These are phyloP conservation scores for Microtus californicus DNA, from an alignment of 2,797 vertebrate genomes.

Conservation along the genomic window DNA sequence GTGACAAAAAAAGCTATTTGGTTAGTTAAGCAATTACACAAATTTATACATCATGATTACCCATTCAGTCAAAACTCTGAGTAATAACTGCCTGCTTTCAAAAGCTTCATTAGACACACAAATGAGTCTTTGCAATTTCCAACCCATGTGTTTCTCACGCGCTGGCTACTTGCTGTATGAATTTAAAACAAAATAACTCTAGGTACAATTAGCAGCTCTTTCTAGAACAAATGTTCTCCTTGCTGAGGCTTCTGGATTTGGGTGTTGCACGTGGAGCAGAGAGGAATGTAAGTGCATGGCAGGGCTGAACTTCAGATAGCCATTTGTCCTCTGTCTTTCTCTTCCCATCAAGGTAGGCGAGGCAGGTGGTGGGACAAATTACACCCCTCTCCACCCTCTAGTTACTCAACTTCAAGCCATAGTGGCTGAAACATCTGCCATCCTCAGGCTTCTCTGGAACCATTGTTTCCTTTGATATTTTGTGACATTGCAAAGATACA, in stretches of 20 bases:
- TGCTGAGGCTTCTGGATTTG: not conserved
- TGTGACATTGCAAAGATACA: not conserved
- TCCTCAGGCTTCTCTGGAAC: not conserved
- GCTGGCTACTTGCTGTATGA: not conserved
- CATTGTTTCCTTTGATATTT: not conserved
- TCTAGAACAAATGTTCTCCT: not conserved
- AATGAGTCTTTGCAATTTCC: not conserved
- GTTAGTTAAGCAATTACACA: constrained; percentile 56
- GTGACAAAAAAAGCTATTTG: constrained; percentile 48
- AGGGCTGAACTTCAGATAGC: not conserved
- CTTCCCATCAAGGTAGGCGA: not conserved
- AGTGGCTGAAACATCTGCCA: not conserved
- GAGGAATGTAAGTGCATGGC: constrained; percentile 4
- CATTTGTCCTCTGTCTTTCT: not conserved
- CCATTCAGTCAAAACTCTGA: constrained; percentile 15
- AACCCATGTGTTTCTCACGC: not conserved
- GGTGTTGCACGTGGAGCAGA: not conserved
- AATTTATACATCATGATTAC: not conserved
- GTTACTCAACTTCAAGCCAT: not conserved
- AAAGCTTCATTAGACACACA: constrained; percentile 60
- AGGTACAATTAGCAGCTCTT: not conserved
- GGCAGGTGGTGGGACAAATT: not conserved
- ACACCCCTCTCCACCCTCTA: not conserved
- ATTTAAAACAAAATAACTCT: constrained; percentile 41
- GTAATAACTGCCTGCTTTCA: constrained; percentile 7